A percentile compares a stretch with the other conserved stretches of the same genome.
Conservation (phyloP, 2,113 vertebrate genomes). For the Puma concolor region DNA sequence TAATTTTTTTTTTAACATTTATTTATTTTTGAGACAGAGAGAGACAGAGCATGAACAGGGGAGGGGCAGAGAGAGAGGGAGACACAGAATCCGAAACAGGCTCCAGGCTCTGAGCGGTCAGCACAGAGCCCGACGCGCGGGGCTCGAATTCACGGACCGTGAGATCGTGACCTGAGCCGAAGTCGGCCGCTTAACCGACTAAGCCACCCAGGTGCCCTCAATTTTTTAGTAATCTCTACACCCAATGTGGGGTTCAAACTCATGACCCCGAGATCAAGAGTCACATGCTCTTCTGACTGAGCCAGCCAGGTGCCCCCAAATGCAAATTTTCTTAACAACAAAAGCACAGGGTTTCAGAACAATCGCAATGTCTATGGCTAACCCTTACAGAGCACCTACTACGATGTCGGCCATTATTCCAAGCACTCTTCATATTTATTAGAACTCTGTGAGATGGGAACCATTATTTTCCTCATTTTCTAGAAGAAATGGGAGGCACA, state of each 20-base stretch:
- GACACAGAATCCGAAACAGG: no score
- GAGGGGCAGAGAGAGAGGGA: no score
- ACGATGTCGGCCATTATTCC: fast-evolving
- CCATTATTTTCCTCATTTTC: neutral
- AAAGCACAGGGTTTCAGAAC: neutral
- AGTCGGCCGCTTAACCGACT: no score
- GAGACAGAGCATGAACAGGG: no score
- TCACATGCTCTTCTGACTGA: neutral
- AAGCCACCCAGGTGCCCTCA: no score
- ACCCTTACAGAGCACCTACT: neutral
- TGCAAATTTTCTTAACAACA: neutral
- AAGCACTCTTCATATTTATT: neutral
- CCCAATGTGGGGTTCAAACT: neutral
- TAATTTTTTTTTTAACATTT: no score
- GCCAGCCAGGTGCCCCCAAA: neutral
- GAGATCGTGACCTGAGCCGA: no score
- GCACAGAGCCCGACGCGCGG: no score
- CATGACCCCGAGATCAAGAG: neutral
- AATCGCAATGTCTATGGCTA: neutral
- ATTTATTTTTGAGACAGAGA: no score
- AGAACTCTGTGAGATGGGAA: neutral
- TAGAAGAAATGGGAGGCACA: neutral
- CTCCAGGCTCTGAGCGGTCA: no score
- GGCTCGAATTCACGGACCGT: no score
- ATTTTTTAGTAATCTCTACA: neutral